Conservation (phyloP, 2,888 invertebrate species). For the Linnaemya vulpina region DNA sequence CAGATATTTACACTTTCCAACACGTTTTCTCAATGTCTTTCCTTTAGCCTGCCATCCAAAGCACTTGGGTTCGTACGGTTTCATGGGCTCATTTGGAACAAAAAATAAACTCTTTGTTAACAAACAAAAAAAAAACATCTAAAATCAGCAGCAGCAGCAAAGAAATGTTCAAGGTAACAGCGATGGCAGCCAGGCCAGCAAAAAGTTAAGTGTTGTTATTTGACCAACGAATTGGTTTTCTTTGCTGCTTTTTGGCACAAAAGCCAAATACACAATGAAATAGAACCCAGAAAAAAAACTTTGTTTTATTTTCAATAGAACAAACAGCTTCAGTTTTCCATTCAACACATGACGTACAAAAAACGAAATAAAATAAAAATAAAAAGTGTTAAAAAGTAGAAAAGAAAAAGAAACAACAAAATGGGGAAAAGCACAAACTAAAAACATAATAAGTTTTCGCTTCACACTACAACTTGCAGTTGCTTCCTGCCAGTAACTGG, state of each 20-base stretch:
- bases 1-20: slow-evolving; percentile 14
- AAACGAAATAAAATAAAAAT: slow-evolving; percentile 14
- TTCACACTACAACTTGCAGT: background rate
- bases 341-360: slow-evolving; percentile 31
- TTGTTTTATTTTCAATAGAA: slow-evolving; percentile 37
- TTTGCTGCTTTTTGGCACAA: slow-evolving; percentile 22
- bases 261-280: slow-evolving; percentile 33
- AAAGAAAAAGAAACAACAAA: slow-evolving; percentile 14
- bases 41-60: background rate
- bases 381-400: background rate
- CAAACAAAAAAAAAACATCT: background rate
- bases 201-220: slow-evolving; percentile 64
- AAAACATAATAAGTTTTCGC: slow-evolving; percentile 50
- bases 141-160: slow-evolving; percentile 16
- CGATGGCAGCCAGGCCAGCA: slow-evolving; percentile 58
- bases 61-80: background rate
- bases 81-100: slow-evolving; percentile 8
- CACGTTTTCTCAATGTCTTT: slow-evolving; percentile 37
- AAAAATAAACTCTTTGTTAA: slow-evolving; percentile 12
- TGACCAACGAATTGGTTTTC: slow-evolving; percentile 57
- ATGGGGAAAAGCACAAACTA: too few relatives aligned
- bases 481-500: background rate
- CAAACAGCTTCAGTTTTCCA: slow-evolving; percentile 50
- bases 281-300: slow-evolving; percentile 13
- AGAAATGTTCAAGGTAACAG: slow-evolving; percentile 53